Evolutionary conservation across 2,888 invertebrate genomes (phyloP).

Genomic region (Parthenolecanium corni): DNA sequence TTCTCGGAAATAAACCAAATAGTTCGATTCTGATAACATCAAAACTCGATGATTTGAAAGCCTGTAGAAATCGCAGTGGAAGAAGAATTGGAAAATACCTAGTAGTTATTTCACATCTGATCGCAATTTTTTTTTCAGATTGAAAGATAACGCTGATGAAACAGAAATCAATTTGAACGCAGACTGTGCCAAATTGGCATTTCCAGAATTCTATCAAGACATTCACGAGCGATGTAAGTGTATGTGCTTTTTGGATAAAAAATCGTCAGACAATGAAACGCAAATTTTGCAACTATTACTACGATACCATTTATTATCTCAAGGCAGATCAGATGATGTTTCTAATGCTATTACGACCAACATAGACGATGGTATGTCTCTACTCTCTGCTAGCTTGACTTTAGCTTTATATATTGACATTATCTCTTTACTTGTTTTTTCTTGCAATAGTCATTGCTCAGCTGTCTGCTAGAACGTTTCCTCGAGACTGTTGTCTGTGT

Average conservation of each 20-base stretch:
- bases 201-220: constrained; percentile 12
- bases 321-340: not conserved
- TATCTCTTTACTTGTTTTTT: not conserved
- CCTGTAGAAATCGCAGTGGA: too few species aligned
- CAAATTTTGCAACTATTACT: constrained; percentile 10
- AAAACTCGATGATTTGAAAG: too few species aligned
- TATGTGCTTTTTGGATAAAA: not conserved
- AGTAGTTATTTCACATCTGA: too few species aligned
- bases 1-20: too few species aligned
- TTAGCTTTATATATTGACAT: not conserved
- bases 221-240: constrained; percentile 6
- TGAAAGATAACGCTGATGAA: not conserved
- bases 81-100: not conserved
- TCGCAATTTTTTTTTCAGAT: not conserved
- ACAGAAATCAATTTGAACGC: not conserved
- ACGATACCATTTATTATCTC: constrained; percentile 10
- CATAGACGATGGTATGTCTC: constrained; percentile 6
- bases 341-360: not conserved
- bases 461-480: not conserved
- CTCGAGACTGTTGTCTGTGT: not conserved
- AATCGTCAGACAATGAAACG: constrained; percentile 3
- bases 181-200: constrained; percentile 9
- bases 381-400: not conserved
- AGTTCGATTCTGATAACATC: too few species aligned
- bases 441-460: constrained; percentile 9